Conservation (phyloP, 92 coral and sea anemone genomes). For the Parazoanthus darwini region DNA sequence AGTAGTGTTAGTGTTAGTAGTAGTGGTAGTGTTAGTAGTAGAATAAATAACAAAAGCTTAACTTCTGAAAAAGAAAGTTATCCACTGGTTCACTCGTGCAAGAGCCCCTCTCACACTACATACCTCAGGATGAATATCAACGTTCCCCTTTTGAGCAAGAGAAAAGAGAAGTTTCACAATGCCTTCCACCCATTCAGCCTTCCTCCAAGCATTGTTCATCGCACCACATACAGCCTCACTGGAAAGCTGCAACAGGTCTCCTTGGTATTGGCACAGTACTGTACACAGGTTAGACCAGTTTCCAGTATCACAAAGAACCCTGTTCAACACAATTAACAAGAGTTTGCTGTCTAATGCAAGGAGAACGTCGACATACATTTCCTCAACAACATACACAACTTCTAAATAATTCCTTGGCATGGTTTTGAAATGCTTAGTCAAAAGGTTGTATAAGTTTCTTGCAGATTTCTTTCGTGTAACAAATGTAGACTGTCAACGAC, state of each 20-base stretch:
- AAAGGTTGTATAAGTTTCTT: too few relatives aligned
- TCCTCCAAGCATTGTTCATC: slow-evolving; percentile 24
- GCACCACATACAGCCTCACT: slow-evolving; percentile 4
- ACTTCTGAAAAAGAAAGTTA: too few relatives aligned
- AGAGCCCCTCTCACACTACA: background rate
- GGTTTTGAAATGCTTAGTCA: too few relatives aligned
- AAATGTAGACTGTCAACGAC: too few relatives aligned
- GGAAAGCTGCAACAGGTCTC: slow-evolving; percentile 28
- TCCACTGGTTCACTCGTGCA: background rate
- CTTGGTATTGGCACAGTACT: slow-evolving; percentile 29
- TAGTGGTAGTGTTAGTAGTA: too few relatives aligned
- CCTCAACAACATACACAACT: background rate
- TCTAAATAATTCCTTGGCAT: too few relatives aligned
- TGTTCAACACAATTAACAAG: background rate
- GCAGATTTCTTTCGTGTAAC: too few relatives aligned
- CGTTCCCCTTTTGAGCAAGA: background rate
- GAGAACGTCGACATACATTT: background rate
- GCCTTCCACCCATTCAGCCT: slow-evolving; percentile 20
- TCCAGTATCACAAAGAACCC: slow-evolving; percentile 28
- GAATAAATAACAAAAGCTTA: too few relatives aligned
- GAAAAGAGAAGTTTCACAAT: slow-evolving; percentile 5
- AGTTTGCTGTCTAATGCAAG: background rate
- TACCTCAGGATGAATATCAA: slow-evolving; percentile 13
- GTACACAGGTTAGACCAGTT: slow-evolving; percentile 17
- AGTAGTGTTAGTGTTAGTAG: too few relatives aligned